Evolutionary conservation across 2,797 vertebrate species (phyloP), one percentile per base, ranked within the genome.

Genomic region (Eleutherodactylus coqui): DNA sequence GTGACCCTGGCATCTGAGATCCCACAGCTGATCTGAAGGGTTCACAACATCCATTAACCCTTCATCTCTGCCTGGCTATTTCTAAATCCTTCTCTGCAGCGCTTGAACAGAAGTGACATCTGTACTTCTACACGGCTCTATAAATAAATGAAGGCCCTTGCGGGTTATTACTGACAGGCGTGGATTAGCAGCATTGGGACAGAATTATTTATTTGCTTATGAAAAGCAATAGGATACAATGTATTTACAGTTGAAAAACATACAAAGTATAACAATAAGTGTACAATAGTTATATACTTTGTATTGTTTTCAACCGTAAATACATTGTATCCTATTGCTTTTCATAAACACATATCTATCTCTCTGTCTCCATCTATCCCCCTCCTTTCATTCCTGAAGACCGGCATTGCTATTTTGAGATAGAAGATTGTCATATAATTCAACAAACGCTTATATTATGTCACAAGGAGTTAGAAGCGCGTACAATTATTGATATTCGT

Each of bases 61-160:
- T 72, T 62, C 38, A 47, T 70, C 62, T 60, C 78, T 41, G 27
- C 67, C 58, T 21, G 29, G 27, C 58, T 58, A 9, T 53, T 86
- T 32, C 45, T n/a, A 58, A 77, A 86, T 86, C 36, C 69, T 82
- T 53, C 47, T 82, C 70, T 81, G 69, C 64, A 55, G 29, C 51
- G 7, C 6, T 43, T 75, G 53, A 81, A 62, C 51, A 60, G 29
- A 80, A 75, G 32, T 81, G 78, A 75, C 77, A 81, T 75, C 53
- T 62, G 76, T 79, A 79, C 17, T 55, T 51, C 21, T 76, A 43
- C 34, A 4, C 69, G 7, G 47, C 19, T 34, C 82, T 84, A 76
- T 55, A 76, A 84, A 84, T 76, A 84, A 84, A 45, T 32, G 36
- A 47, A 49, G n/a, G 43, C 41, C 41, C 76, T 79, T 79, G 41